phyloP scores from a whole-genome alignment of 1,140 invertebrate genomes.

The Lordiphosa collinella region DNA sequence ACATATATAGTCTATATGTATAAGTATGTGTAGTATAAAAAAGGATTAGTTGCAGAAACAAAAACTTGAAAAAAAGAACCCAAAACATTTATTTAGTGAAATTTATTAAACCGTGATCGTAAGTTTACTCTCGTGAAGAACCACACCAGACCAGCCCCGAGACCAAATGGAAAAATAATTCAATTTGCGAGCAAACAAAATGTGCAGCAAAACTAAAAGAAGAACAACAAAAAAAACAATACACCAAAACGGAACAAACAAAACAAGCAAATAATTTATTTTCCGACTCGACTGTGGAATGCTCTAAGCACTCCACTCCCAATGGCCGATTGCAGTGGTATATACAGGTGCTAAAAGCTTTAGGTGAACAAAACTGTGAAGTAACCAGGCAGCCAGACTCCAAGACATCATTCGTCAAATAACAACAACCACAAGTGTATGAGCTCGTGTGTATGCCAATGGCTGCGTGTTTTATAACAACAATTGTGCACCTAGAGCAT shows the following conservation, averaged over 20 bases:
- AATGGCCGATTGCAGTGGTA: no score
- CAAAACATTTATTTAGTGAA: background rate
- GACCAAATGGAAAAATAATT: slow-evolving; percentile 46
- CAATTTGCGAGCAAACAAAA: slow-evolving; percentile 59
- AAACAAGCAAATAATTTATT: background rate
- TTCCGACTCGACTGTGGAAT: slow-evolving; percentile 5
- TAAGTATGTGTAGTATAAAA: slow-evolving; percentile 7
- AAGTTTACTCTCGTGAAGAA: background rate
- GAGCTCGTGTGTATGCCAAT: no score
- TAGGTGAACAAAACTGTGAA: no score
- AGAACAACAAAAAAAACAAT: slow-evolving; percentile 15
- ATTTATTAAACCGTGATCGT: no score
- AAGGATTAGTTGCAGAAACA: slow-evolving; percentile 12
- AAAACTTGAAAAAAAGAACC: slow-evolving; percentile 15
- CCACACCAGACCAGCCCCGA: slow-evolving; percentile 9
- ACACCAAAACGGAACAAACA: slow-evolving; percentile 20
- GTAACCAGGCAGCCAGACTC: no score
- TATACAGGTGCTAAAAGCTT: no score
- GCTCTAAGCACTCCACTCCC: background rate
- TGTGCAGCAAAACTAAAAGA: slow-evolving; percentile 26
- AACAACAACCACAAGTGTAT: no score
- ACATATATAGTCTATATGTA: slow-evolving; percentile 38
- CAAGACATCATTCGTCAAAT: no score
- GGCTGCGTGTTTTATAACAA: no score
- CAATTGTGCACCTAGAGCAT: no score